Conservation (phyloP, 1,140 invertebrate species). For the Chionoecetes opilio region DNA sequence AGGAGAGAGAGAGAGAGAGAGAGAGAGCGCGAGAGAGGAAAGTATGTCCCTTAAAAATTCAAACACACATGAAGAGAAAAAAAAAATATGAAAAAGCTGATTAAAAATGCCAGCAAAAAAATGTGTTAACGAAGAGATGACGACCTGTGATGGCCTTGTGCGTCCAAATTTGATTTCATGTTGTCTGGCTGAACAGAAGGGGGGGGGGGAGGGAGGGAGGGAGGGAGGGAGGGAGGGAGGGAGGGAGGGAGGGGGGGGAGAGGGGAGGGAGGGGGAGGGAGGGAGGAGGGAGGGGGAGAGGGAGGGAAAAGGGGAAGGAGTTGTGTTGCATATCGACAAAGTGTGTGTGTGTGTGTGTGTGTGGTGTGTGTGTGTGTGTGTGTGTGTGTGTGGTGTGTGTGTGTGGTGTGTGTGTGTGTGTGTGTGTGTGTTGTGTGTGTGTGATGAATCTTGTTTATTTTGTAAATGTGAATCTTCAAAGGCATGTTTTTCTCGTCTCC, state of each 20-base stretch:
- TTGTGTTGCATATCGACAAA: not conserved
- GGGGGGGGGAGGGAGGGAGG: not conserved
- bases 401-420: not conserved
- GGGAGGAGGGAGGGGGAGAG: not conserved
- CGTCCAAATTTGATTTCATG: too few species aligned
- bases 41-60: too few species aligned
- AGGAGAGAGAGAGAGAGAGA: not conserved
- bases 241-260: conserved; percentile 50
- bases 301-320: not conserved
- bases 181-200: not conserved
- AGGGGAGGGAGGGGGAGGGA: conserved; percentile 33
- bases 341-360: conserved; percentile 41
- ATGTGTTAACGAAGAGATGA: too few species aligned
- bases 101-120: too few species aligned
- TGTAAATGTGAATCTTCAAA: too few species aligned
- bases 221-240: not conserved
- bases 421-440: too few species aligned
- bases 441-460: too few species aligned
- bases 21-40: too few species aligned
- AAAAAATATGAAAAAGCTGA: too few species aligned
- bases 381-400: not conserved
- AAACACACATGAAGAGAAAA: too few species aligned
- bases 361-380: conserved; percentile 50
- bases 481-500: too few species aligned
- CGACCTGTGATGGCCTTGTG: too few species aligned